Evolutionary conservation across 92 coral and sea anemone species (phyloP).

Genomic region (Paragorgia papillata): DNA sequence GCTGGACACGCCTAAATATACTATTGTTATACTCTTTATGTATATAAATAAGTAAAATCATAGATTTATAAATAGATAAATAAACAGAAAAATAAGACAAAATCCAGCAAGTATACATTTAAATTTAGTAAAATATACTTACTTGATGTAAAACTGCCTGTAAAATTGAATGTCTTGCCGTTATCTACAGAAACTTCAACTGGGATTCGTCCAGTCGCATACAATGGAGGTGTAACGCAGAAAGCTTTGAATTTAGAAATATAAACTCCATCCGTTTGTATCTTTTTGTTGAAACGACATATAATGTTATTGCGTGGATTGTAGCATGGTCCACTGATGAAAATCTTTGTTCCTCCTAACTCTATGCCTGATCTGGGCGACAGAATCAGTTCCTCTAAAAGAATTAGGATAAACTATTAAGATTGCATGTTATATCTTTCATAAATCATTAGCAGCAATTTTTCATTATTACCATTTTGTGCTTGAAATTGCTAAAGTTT

Average conservation of each 20-base stretch:
- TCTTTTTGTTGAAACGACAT: conserved; percentile 62
- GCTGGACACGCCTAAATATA: too few relatives aligned
- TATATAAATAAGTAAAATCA: too few relatives aligned
- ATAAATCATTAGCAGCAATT: too few relatives aligned
- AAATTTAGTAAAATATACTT: too few relatives aligned
- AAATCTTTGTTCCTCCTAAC: conserved; percentile 51
- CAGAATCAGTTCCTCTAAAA: neutral
- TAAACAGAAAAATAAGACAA: too few relatives aligned
- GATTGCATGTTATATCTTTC: too few relatives aligned
- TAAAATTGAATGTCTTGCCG: conserved; percentile 64
- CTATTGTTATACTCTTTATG: too few relatives aligned
- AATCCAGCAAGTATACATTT: too few relatives aligned
- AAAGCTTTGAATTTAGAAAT: conserved; percentile 55
- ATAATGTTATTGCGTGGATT: conserved; percentile 60
- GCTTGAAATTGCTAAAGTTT: too few relatives aligned
- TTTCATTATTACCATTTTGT: too few relatives aligned
- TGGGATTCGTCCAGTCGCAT: conserved; percentile 65
- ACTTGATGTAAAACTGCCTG: conserved; percentile 70
- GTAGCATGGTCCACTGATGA: conserved; percentile 54
- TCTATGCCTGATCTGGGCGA: conserved; percentile 43
- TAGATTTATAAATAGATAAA: too few relatives aligned
- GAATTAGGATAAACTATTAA: neutral
- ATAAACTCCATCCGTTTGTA: conserved; percentile 53
- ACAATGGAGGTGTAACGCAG: conserved; percentile 72
- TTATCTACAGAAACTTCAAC: conserved; percentile 69